phyloP scores from a whole-genome alignment of 2,113 vertebrate genomes.

The Danio rerio region GRCz12tu NC_133186.1:44401501-44402000 shows the following conservation, averaged over 20 bases:
- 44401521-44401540: not conserved
- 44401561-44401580: conserved; percentile 72
- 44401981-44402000: too few relatives aligned
- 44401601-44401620: conserved; percentile 77
- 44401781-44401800: too few relatives aligned
- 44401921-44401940: too few relatives aligned
- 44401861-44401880: too few relatives aligned
- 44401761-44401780: not conserved
- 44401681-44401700: conserved; percentile 87
- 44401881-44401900: too few relatives aligned
- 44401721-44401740: conserved; percentile 84
- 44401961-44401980: too few relatives aligned
- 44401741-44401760: conserved; percentile 84
- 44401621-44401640: conserved; percentile 86
- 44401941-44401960: too few relatives aligned
- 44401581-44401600: conserved; percentile 73
- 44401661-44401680: conserved; percentile 89
- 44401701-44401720: conserved; percentile 76
- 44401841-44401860: too few relatives aligned
- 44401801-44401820: too few relatives aligned
- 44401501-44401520: not conserved
- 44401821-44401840: too few relatives aligned
- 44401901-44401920: too few relatives aligned
- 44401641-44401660: conserved; percentile 90
- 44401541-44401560: not conserved